Conservation (phyloP, 2,797 vertebrate species). For the Phrynocephalus vlangalii region DNA sequence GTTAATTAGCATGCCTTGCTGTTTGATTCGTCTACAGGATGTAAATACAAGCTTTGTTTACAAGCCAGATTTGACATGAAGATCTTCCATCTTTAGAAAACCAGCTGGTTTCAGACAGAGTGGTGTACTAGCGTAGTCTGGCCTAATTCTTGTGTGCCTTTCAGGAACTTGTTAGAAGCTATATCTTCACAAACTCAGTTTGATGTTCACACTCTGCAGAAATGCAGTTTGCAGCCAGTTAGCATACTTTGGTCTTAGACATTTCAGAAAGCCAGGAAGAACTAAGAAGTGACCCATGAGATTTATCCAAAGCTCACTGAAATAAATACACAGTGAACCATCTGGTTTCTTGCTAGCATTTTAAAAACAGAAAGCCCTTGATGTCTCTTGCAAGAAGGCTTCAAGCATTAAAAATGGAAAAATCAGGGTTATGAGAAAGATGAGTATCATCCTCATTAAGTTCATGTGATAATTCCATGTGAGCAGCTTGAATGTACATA, state of each 20-base stretch:
- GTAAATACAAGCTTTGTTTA: no score
- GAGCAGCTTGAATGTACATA: constrained; percentile 14
- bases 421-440: background rate
- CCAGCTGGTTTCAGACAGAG: no score
- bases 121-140: no score
- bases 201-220: rapidly evolving
- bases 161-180: background rate
- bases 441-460: background rate
- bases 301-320: rapidly evolving
- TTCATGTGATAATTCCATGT: background rate
- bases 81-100: no score
- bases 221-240: background rate
- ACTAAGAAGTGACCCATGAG: background rate
- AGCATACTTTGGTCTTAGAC: rapidly evolving
- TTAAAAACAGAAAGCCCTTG: background rate
- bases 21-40: no score
- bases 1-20: no score
- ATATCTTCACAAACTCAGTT: background rate
- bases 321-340: background rate
- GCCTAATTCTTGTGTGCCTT: background rate
- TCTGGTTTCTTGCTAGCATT: background rate
- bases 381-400: background rate
- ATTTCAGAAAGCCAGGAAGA: background rate
- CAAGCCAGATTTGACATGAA: no score
- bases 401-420: rapidly evolving